Evolutionary conservation across 2,113 vertebrate genomes (phyloP), one percentile per base, ranked within the genome.

Genomic region (Siphamia tubifer): DNA sequence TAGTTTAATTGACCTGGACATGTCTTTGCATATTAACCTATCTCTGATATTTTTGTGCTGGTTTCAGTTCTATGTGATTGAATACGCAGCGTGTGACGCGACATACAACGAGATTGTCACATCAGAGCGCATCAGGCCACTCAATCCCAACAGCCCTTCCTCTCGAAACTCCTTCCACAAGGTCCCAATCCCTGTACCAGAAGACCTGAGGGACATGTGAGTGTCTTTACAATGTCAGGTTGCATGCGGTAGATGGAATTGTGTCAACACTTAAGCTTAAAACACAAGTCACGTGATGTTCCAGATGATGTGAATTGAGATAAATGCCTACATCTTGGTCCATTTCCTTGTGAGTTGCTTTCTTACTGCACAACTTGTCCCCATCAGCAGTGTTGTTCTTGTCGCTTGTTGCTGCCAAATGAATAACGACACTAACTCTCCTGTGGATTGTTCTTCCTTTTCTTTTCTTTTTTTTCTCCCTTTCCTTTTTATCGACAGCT

Each of bases 81-180:
- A 97, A 80, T 96, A 96, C 11, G 95, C 95, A 1, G 95, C 95
- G 2, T 96, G 94, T 4, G 95, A 96, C 21, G 94, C 96, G 68
- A 96, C 95, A 15, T 97, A 96, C 87, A 97, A 97, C 13, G 96
- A 96, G 88, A 97, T 97, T 0, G 95, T 97, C 87, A 97, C 95
- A 3, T 54, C 94, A 7, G 95, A 96, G 71, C 91, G 96, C 42
- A 95, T 97, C 81, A 93, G 96, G 72, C 94, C 95, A 0, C 91
- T 96, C 61, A 97, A 97, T 83, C 95, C 95, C 76, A 96, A 92
- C 92, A 92, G 92, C 66, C 92, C 94, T 4, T 93, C 94, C 15
- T 92, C 92, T 77, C 91, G 91, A 71, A 92, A 67, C 81, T 93
- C 93, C 76, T 97, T 97, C 83, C 92, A 95, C 91, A 96, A 95